These are phyloP conservation scores for Montipora efflorescens DNA, from an alignment of 64 coral and sea anemone species.

Conservation along the genomic window DNA sequence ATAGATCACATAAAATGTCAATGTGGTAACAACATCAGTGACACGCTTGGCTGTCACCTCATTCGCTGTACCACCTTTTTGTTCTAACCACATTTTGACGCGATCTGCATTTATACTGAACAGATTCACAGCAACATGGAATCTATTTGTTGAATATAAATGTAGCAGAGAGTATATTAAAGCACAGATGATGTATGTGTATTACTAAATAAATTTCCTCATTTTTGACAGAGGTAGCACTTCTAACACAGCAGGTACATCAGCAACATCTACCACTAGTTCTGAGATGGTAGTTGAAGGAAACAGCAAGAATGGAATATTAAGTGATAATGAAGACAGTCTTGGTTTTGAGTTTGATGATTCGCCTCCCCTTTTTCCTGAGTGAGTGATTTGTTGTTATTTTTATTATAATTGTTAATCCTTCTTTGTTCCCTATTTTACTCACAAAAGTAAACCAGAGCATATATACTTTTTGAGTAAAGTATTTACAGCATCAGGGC, in stretches of 20 bases:
- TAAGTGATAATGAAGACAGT: constrained; percentile 54
- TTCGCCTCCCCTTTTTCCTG: constrained; percentile 42
- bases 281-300: constrained; percentile 74
- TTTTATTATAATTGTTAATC: background rate
- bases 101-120: no score
- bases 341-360: constrained; percentile 53
- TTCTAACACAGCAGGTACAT: constrained; percentile 8
- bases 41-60: no score
- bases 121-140: no score
- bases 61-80: no score
- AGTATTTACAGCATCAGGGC: no score
- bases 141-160: no score
- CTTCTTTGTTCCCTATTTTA: background rate
- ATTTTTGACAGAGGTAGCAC: constrained; percentile 1
- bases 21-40: no score
- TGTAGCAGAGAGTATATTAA: no score
- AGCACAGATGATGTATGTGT: no score
- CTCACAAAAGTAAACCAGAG: background rate
- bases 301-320: constrained; percentile 48
- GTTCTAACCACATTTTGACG: no score
- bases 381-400: constrained; percentile 2
- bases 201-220: background rate
- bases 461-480: no score
- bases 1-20: no score
- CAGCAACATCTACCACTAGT: constrained; percentile 56